Conservation (phyloP, 2,888 invertebrate genomes). For the Azorinus chamasolen region DNA sequence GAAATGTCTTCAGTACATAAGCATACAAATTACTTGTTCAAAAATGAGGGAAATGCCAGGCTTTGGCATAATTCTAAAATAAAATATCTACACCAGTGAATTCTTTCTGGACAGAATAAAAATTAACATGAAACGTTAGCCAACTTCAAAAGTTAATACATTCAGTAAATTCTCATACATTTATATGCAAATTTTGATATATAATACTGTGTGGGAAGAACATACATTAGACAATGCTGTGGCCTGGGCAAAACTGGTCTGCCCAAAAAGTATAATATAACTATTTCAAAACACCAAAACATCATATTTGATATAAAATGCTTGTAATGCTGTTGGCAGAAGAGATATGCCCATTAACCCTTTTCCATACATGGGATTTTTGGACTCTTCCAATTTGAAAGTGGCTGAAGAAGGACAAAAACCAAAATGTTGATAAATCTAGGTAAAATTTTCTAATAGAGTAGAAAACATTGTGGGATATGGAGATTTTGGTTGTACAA, state of each 20-base stretch:
- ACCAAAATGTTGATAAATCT: slow-evolving; percentile 3
- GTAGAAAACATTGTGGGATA: no score
- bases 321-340: slow-evolving; percentile 3
- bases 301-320: slow-evolving; percentile 3
- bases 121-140: slow-evolving; percentile 1
- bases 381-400: slow-evolving; percentile 3
- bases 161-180: slow-evolving; percentile 3
- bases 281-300: slow-evolving; percentile 3
- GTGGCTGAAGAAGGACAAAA: slow-evolving; percentile 3
- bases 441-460: slow-evolving; percentile 3
- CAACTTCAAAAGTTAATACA: slow-evolving; percentile 3
- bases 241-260: slow-evolving; percentile 3
- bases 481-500: slow-evolving; percentile 3
- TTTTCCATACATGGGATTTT: slow-evolving; percentile 1
- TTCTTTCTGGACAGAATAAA: slow-evolving; percentile 3
- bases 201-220: slow-evolving; percentile 3
- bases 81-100: slow-evolving; percentile 3
- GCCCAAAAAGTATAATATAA: slow-evolving; percentile 3
- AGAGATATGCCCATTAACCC: slow-evolving; percentile 1
- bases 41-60: slow-evolving; percentile 3
- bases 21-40: slow-evolving; percentile 3
- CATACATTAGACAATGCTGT: slow-evolving; percentile 3
- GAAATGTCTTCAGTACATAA: slow-evolving; percentile 3
- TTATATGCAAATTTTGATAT: slow-evolving; percentile 3
- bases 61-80: slow-evolving; percentile 1